These are phyloP conservation scores for Ptilonorhynchus violaceus DNA, from an alignment of 2,113 vertebrate genomes.

Conservation along the genomic window DNA sequence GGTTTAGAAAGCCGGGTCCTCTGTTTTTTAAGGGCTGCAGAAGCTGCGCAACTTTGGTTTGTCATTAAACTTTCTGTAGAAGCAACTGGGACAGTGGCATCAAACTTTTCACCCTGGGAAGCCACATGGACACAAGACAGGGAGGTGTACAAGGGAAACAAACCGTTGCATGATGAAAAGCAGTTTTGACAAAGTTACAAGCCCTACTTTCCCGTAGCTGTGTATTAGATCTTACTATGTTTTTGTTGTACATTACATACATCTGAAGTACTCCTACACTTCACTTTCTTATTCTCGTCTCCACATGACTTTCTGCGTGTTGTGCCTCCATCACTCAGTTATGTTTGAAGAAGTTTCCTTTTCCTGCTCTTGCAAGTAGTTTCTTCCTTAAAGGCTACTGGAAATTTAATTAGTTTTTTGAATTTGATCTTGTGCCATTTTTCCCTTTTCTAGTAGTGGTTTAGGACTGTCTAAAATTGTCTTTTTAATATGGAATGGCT, in stretches of 20 bases:
- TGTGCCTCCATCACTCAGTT: not conserved
- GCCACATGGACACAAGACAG: too few species aligned
- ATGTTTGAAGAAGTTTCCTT: not conserved
- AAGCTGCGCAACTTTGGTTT: not conserved
- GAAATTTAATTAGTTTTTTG: not conserved
- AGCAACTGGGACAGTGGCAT: not conserved
- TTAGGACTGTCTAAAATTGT: not conserved
- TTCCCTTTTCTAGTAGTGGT: not conserved
- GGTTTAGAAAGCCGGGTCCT: not conserved
- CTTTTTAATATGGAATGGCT: not conserved
- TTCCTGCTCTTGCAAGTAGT: not conserved
- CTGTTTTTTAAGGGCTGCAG: not conserved
- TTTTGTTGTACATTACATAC: not conserved
- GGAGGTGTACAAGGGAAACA: not conserved
- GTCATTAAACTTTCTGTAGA: not conserved
- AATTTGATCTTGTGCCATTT: not conserved
- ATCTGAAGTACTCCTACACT: not conserved
- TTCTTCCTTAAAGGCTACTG: not conserved
- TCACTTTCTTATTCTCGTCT: not conserved
- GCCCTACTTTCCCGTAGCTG: not conserved
- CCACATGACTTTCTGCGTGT: not conserved
- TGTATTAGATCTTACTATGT: not conserved
- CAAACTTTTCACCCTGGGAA: not conserved
- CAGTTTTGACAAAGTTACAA: not conserved
- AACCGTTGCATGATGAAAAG: not conserved